These are phyloP conservation scores for Hylomyscus alleni DNA, from an alignment of 2,797 vertebrate species.

Conservation along the genomic window DNA sequence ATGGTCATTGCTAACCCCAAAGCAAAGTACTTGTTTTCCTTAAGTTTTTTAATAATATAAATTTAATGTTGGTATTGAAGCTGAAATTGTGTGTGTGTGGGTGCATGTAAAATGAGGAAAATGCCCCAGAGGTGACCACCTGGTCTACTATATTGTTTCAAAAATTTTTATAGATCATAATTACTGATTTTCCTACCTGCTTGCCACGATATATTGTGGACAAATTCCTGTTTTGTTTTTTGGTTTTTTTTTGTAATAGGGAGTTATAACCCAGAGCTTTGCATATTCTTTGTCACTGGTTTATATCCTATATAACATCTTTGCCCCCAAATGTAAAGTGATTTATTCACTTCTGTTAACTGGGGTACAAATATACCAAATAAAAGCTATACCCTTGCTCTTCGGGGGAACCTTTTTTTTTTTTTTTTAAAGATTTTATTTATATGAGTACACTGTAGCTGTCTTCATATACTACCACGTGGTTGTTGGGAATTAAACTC, in stretches of 20 bases:
- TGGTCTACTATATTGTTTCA: constrained; percentile 19
- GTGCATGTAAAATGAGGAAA: background rate
- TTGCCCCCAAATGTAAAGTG: background rate
- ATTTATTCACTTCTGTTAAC: background rate
- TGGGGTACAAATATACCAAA: background rate
- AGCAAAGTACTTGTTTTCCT: background rate
- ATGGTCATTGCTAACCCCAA: background rate
- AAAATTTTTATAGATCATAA: background rate
- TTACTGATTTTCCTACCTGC: background rate
- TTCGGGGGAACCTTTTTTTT: background rate
- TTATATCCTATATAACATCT: background rate
- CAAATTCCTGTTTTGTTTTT: background rate
- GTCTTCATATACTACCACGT: too few relatives aligned
- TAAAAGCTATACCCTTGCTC: background rate
- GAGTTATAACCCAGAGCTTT: background rate
- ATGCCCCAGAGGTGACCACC: background rate
- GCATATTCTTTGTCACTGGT: background rate
- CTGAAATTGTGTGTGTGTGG: too few relatives aligned
- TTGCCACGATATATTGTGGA: background rate
- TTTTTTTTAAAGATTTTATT: too few relatives aligned
- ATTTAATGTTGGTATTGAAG: background rate
- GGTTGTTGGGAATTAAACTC: too few relatives aligned
- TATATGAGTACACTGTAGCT: too few relatives aligned
- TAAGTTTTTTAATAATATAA: background rate
- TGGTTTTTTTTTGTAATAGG: background rate